A percentile compares a stretch with the other conserved stretches of the same genome.
Conservation (phyloP, 2,113 vertebrate genomes). For the Naja naja region DNA sequence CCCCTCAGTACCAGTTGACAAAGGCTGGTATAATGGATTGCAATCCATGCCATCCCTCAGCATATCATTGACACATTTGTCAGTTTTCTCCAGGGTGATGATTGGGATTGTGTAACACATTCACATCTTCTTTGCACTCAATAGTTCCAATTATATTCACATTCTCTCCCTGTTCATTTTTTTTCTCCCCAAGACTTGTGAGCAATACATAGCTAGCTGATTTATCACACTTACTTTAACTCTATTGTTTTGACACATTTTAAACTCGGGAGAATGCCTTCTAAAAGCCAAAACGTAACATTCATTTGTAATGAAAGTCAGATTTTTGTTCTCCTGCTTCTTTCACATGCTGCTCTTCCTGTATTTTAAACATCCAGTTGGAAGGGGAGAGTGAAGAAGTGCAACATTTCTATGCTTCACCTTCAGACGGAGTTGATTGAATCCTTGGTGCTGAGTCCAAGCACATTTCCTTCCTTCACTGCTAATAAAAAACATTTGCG, state of each 20-base stretch:
- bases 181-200: neutral
- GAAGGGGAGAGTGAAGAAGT: constrained; percentile 48
- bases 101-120: constrained; percentile 25
- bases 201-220: constrained; percentile 40
- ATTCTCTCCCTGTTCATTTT: constrained; percentile 10
- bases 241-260: constrained; percentile 48
- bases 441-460: constrained; percentile 39
- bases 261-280: constrained; percentile 18
- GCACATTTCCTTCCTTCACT: constrained; percentile 29
- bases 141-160: constrained; percentile 39
- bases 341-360: constrained; percentile 46
- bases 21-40: fast-evolving
- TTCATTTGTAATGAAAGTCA: constrained; percentile 35
- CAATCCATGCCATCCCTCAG: neutral
- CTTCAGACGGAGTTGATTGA: constrained; percentile 49
- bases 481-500: constrained; percentile 18
- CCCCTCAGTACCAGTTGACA: neutral
- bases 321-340: constrained; percentile 19
- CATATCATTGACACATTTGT: neutral
- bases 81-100: constrained; percentile 12
- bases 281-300: constrained; percentile 31
- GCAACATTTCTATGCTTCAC: constrained; percentile 46
- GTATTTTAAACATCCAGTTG: constrained; percentile 34
- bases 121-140: constrained; percentile 32
- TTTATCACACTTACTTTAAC: constrained; percentile 29